These are phyloP conservation scores for Semotilus atromaculatus DNA, from an alignment of 2,797 vertebrate species.

Conservation along the genomic window DNA sequence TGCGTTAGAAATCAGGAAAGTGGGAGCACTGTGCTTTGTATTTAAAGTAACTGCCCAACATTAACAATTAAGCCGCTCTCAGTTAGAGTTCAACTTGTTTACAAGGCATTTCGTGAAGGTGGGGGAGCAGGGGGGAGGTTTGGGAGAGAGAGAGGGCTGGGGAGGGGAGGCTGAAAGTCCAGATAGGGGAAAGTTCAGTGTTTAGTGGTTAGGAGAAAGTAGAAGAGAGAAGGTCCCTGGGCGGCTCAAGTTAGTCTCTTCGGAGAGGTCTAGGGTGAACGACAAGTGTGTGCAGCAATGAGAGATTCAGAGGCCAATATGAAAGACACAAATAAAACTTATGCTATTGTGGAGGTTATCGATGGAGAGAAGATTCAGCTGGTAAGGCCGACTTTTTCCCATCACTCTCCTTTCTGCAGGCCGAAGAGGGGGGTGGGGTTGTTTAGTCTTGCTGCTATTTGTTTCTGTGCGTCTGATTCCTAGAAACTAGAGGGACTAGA, in stretches of 20 bases:
- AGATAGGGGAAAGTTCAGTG: slow-evolving; percentile 84
- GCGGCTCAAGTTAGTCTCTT: slow-evolving; percentile 63
- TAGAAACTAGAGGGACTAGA: slow-evolving; percentile 7
- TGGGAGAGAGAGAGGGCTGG: slow-evolving; percentile 58
- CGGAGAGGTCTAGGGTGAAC: slow-evolving; percentile 37
- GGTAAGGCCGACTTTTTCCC: slow-evolving; percentile 70
- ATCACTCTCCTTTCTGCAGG: background rate
- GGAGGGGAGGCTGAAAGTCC: slow-evolving; percentile 83
- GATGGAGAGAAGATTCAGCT: slow-evolving; percentile 84
- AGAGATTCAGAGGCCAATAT: slow-evolving; percentile 67
- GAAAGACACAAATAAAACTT: slow-evolving; percentile 82
- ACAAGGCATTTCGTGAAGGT: slow-evolving; percentile 75
- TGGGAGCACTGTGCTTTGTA: slow-evolving; percentile 63
- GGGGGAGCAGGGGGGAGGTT: slow-evolving; percentile 49
- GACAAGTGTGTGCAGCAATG: slow-evolving; percentile 49
- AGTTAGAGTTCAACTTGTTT: slow-evolving; percentile 88
- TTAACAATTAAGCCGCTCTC: slow-evolving; percentile 84
- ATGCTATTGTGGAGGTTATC: slow-evolving; percentile 84
- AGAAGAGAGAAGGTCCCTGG: slow-evolving; percentile 53
- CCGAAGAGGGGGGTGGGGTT: background rate
- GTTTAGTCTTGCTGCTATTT: slow-evolving; percentile 27
- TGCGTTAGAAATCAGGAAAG: slow-evolving; percentile 18
- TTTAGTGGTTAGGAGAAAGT: slow-evolving; percentile 66
- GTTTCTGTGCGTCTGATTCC: slow-evolving; percentile 31
- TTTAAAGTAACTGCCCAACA: slow-evolving; percentile 73